Evolutionary conservation across 2,113 vertebrate genomes (phyloP).

Genomic region (Peromyscus leucopus): DNA sequence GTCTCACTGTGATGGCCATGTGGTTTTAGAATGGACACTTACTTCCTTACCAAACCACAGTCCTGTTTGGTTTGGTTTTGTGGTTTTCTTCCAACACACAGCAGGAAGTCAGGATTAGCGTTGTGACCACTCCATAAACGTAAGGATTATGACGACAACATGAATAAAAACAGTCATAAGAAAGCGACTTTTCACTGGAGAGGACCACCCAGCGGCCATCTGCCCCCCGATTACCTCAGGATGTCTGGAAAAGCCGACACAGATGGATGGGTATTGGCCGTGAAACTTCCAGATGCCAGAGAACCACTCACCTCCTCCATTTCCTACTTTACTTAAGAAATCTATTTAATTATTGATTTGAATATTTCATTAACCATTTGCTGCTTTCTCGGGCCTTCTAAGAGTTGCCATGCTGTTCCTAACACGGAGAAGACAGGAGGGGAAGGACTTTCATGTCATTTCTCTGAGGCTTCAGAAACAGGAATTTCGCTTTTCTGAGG

Average conservation of each 20-base stretch:
- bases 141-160: conserved; percentile 38
- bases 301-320: background rate
- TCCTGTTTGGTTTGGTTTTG: conserved; percentile 56
- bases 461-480: conserved; percentile 28
- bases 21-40: conserved; percentile 58
- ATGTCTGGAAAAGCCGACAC: background rate
- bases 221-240: background rate
- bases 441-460: background rate
- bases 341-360: conserved; percentile 34
- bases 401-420: background rate
- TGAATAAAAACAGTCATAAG: conserved; percentile 22
- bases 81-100: conserved; percentile 59
- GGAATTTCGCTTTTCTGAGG: conserved; percentile 36
- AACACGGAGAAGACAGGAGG: background rate
- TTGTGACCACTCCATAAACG: conserved; percentile 44
- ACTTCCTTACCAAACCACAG: conserved; percentile 57
- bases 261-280: background rate
- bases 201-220: conserved; percentile 16
- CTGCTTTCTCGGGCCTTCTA: background rate
- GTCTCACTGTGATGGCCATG: background rate
- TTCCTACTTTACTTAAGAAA: conserved; percentile 37
- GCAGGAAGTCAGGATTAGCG: conserved; percentile 46
- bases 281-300: background rate
- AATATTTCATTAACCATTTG: background rate
- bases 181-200: background rate